phyloP scores from a whole-genome alignment of 1,140 invertebrate species.

The Phymastichus coffea region DNA sequence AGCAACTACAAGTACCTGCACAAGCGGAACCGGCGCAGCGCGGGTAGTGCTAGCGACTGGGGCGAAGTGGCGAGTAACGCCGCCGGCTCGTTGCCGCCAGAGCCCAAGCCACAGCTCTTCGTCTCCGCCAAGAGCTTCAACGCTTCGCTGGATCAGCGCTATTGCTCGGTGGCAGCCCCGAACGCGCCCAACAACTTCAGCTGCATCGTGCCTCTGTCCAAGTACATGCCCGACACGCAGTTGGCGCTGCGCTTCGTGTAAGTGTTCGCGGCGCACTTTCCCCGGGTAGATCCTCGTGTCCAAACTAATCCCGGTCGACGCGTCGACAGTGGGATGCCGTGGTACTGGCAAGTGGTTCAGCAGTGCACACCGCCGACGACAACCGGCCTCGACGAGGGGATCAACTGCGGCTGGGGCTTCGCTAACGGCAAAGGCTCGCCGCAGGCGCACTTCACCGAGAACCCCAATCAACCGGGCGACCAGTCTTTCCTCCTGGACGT shows the following conservation, averaged over 20 bases:
- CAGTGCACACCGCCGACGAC: conserved; percentile 39
- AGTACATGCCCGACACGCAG: conserved; percentile 51
- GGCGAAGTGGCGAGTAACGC: conserved; percentile 51
- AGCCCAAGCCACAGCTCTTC: conserved; percentile 47
- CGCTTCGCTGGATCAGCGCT: conserved; percentile 48
- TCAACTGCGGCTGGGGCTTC: conserved; percentile 44
- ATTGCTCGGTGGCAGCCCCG: conserved; percentile 42
- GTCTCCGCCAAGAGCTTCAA: conserved; percentile 49
- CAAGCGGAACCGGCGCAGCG: conserved; percentile 45
- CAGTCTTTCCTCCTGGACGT: conserved; percentile 48
- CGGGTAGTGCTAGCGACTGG: conserved; percentile 44
- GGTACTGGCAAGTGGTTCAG: conserved; percentile 50
- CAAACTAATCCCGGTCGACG: too few species aligned
- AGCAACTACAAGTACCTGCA: conserved; percentile 50
- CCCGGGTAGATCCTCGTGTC: too few species aligned
- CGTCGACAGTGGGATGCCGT: conserved; percentile 44
- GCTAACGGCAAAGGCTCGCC: conserved; percentile 34
- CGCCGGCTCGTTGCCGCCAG: conserved; percentile 48
- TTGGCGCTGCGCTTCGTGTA: conserved; percentile 49
- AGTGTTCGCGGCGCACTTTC: too few species aligned
- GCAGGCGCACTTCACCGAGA: conserved; percentile 41
- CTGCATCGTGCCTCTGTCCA: conserved; percentile 48
- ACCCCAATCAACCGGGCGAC: conserved; percentile 43
- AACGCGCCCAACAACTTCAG: conserved; percentile 48
- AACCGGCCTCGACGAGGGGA: conserved; percentile 37